Evolutionary conservation across 1,140 invertebrate species (phyloP).

Genomic region (Diprion similis): DNA sequence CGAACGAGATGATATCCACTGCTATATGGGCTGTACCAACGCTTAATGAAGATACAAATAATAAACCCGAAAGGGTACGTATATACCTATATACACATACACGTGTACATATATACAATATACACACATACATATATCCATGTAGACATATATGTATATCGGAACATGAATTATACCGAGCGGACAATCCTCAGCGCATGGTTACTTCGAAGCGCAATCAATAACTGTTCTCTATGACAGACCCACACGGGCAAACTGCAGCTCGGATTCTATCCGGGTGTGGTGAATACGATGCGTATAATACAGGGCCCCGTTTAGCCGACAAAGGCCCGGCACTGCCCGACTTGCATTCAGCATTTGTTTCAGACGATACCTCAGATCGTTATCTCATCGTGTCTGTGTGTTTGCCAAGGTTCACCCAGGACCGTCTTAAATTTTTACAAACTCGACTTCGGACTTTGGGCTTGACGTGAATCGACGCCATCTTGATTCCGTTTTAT

Average conservation of each 20-base stretch:
- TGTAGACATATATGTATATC: neutral
- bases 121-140: neutral
- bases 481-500: neutral
- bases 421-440: slow-evolving; percentile 42
- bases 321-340: slow-evolving; percentile 55
- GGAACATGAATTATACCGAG: slow-evolving; percentile 30
- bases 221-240: slow-evolving; percentile 51
- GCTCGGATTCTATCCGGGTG: slow-evolving; percentile 39
- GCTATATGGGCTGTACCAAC: slow-evolving; percentile 8
- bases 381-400: slow-evolving; percentile 51
- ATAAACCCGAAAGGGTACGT: slow-evolving; percentile 24
- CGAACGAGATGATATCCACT: neutral
- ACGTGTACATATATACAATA: neutral
- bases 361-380: slow-evolving; percentile 58
- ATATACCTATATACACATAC: no score
- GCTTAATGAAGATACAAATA: slow-evolving; percentile 40
- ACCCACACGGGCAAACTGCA: slow-evolving; percentile 31
- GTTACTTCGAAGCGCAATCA: slow-evolving; percentile 50
- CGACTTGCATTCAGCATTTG: slow-evolving; percentile 58
- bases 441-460: neutral
- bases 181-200: slow-evolving; percentile 37
- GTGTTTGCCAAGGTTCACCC: slow-evolving; percentile 42
- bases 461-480: neutral
- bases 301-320: slow-evolving; percentile 45
- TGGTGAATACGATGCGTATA: slow-evolving; percentile 49